A percentile compares a stretch with the other conserved stretches of the same genome.
phyloP scores from a whole-genome alignment of 2,113 vertebrate genomes.

The Ctenomys sociabilis region DNA sequence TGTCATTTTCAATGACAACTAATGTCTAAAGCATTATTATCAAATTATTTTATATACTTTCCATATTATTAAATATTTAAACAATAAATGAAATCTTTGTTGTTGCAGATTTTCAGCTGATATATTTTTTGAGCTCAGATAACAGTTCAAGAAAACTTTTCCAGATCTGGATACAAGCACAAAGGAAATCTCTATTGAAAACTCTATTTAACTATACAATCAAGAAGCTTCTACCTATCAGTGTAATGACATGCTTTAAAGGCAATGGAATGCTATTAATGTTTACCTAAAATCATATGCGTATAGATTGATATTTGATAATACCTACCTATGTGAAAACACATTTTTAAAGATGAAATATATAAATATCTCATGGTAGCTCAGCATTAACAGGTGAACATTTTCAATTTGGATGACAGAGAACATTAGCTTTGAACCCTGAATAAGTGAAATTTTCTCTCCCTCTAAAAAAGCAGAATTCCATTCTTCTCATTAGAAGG shows the following conservation, averaged over 20 bases:
- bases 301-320: not conserved
- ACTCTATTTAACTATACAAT: not conserved
- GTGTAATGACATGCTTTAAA: not conserved
- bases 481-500: not conserved
- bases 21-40: not conserved
- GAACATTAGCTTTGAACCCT: conserved; percentile 22
- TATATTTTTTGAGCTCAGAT: not conserved
- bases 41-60: not conserved
- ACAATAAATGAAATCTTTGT: not conserved
- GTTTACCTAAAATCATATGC: not conserved
- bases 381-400: not conserved
- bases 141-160: not conserved
- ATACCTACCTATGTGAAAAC: not conserved
- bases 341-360: not conserved
- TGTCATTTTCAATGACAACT: not conserved
- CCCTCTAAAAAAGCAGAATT: not conserved
- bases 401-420: not conserved
- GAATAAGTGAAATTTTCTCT: not conserved
- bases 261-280: not conserved
- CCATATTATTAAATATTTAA: not conserved
- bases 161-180: not conserved
- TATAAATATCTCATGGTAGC: not conserved
- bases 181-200: conserved; percentile 7
- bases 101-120: not conserved
- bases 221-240: not conserved